A percentile compares a stretch with the other conserved stretches of the same genome.
Evolutionary conservation across 2,113 vertebrate genomes (phyloP).

Genomic region (Pica pica): DNA sequence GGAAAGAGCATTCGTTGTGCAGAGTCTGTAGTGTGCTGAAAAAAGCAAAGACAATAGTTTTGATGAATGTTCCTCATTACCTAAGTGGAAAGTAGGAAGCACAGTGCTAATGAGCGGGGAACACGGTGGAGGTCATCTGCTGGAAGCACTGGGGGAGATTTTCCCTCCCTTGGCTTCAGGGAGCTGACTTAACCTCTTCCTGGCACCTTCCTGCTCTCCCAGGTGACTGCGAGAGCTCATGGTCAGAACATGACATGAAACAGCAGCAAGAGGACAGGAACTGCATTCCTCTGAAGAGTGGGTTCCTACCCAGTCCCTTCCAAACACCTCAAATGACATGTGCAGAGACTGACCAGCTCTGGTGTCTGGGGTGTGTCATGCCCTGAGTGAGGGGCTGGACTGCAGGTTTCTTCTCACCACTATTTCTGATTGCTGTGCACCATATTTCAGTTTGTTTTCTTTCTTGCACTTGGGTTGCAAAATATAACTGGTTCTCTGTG

Average conservation of each 20-base stretch:
- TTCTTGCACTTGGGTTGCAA: background rate
- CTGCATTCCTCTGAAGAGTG: background rate
- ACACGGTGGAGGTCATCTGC: background rate
- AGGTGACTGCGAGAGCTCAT: accelerated
- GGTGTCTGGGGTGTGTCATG: background rate
- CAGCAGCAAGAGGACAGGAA: accelerated
- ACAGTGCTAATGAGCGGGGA: background rate
- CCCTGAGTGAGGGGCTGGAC: background rate
- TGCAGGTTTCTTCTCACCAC: background rate
- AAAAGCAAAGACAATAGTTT: background rate
- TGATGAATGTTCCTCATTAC: background rate
- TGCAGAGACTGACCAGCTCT: background rate
- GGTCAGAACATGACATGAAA: background rate
- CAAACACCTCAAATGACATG: background rate
- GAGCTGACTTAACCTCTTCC: background rate
- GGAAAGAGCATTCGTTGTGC: background rate
- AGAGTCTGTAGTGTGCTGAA: background rate
- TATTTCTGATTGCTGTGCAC: background rate
- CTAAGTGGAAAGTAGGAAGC: background rate
- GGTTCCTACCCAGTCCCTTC: background rate
- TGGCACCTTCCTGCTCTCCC: background rate
- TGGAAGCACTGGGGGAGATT: background rate
- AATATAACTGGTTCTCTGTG: background rate
- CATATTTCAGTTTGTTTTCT: background rate
- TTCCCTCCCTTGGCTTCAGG: background rate